phyloP scores from a whole-genome alignment of 2,113 vertebrate species.

The Gasterosteus aculeatus region DNA sequence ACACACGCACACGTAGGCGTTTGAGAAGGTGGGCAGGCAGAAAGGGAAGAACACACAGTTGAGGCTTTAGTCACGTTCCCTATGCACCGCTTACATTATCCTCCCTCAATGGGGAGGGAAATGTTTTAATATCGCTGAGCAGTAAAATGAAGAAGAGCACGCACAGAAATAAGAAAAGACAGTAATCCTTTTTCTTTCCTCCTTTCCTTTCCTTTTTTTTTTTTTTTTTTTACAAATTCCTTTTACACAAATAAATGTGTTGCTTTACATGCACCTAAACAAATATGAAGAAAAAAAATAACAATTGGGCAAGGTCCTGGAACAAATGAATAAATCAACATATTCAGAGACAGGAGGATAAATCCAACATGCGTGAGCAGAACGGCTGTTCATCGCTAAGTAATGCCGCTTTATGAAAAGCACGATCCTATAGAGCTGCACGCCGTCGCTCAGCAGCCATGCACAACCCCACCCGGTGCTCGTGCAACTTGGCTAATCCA shows the following conservation, averaged over 20 bases:
- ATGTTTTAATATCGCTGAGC: slow-evolving; percentile 14
- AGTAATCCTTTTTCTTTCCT: slow-evolving; percentile 6
- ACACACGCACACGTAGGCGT: slow-evolving; percentile 33
- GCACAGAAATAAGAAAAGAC: background rate
- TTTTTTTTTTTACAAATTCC: slow-evolving; percentile 9
- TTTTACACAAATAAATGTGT: slow-evolving; percentile 24
- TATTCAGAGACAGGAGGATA: slow-evolving; percentile 22
- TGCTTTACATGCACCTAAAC: slow-evolving; percentile 16
- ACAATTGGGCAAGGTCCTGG: background rate
- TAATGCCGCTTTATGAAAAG: slow-evolving; percentile 27
- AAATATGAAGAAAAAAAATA: slow-evolving; percentile 15
- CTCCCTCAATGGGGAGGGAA: slow-evolving; percentile 9
- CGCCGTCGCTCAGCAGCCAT: background rate
- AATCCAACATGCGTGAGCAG: slow-evolving; percentile 19
- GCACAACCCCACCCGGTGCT: slow-evolving; percentile 13
- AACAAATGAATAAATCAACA: slow-evolving; percentile 45
- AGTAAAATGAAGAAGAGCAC: background rate
- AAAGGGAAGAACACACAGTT: slow-evolving; percentile 49
- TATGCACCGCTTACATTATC: slow-evolving; percentile 33
- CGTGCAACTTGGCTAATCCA: slow-evolving; percentile 45
- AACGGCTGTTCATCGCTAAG: slow-evolving; percentile 26
- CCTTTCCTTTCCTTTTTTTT: no score
- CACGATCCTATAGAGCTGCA: background rate
- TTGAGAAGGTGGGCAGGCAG: slow-evolving; percentile 32
- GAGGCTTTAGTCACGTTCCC: slow-evolving; percentile 47